Percentiles rank a stretch among this genome's conserved stretches.
Evolutionary conservation across 2,797 vertebrate species (phyloP).

Genomic region (Podarcis lilfordi): DNA sequence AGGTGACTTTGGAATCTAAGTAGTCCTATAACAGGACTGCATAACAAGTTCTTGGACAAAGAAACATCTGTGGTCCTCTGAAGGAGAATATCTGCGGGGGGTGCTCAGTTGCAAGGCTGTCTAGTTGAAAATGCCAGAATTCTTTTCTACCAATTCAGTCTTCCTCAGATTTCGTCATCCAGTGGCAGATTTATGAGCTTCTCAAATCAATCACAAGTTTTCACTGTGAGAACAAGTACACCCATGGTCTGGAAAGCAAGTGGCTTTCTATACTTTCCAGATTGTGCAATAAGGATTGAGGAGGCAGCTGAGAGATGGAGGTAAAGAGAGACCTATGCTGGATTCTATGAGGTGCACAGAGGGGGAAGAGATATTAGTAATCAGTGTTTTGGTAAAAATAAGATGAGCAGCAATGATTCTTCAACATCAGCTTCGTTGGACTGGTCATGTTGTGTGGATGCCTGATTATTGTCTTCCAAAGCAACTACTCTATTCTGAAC

Average conservation of each 20-base stretch:
- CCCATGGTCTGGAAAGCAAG: not conserved
- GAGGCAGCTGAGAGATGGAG: not conserved
- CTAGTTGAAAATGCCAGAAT: not conserved
- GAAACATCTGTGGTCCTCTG: not conserved
- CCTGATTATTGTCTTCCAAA: too few relatives aligned
- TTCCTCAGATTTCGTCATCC: not conserved
- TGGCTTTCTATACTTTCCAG: not conserved
- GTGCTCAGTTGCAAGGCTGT: not conserved
- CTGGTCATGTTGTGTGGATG: too few relatives aligned
- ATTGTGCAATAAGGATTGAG: not conserved
- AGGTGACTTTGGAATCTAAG: too few relatives aligned
- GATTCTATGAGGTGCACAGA: not conserved
- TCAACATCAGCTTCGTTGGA: too few relatives aligned
- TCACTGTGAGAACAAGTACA: not conserved
- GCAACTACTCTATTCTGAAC: too few relatives aligned
- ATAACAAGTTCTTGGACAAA: not conserved
- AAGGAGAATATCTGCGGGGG: not conserved
- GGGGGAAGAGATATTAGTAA: not conserved
- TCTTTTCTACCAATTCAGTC: not conserved
- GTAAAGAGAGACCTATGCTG: not conserved
- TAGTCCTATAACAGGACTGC: too few relatives aligned
- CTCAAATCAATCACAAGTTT: not conserved
- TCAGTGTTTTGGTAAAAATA: too few relatives aligned
- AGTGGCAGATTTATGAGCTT: not conserved
- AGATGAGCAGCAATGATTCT: too few relatives aligned